Conservation (phyloP, 2,888 invertebrate genomes). For the Drosophila monieri region DNA sequence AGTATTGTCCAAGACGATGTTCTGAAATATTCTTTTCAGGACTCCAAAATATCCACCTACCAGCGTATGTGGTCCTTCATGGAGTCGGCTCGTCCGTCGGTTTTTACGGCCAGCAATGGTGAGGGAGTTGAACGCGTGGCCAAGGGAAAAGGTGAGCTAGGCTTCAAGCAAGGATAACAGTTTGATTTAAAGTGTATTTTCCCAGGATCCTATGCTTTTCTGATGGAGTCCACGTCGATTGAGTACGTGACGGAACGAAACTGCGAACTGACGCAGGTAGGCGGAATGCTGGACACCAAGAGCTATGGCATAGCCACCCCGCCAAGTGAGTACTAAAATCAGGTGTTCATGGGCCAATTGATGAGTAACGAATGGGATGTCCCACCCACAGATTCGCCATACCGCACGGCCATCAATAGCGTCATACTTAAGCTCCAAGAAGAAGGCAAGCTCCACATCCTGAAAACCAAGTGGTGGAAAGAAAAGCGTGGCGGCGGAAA, state of each 20-base stretch:
- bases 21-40: constrained; percentile 85
- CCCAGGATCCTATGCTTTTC: constrained; percentile 92
- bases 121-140: constrained; percentile 96
- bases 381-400: constrained; percentile 91
- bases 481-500: constrained; percentile 95
- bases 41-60: constrained; percentile 96
- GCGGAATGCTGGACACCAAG: constrained; percentile 95
- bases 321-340: constrained; percentile 88
- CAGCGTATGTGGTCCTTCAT: constrained; percentile 98
- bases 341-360: background rate
- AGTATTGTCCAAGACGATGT: background rate
- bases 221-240: constrained; percentile 98
- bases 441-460: constrained; percentile 94
- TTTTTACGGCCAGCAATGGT: constrained; percentile 93
- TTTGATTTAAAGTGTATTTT: background rate
- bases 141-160: constrained; percentile 88
- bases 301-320: constrained; percentile 98
- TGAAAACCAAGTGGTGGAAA: constrained; percentile 99
- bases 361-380: background rate
- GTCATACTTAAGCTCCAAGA: constrained; percentile 98
- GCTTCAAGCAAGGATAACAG: accelerated
- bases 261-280: constrained; percentile 95
- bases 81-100: constrained; percentile 93
- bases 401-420: constrained; percentile 96
- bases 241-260: constrained; percentile 96